Conservation (phyloP, 1,140 invertebrate genomes). For the Lethrus apterus region DNA sequence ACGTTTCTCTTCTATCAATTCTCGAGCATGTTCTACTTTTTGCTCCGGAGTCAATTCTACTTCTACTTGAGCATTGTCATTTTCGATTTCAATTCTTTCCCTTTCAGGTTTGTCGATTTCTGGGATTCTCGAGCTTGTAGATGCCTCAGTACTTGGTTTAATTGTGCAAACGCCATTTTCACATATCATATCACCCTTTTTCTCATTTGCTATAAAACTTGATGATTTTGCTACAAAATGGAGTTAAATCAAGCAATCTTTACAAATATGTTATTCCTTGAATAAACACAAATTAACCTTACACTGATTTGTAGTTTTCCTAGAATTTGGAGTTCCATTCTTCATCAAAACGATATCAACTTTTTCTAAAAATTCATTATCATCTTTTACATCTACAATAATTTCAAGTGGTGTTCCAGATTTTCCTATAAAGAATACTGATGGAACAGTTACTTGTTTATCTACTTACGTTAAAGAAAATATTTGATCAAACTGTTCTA, state of each 20-base stretch:
- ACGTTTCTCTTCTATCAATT: constrained; percentile 53
- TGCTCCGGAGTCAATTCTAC: constrained; percentile 31
- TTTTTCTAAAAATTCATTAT: constrained; percentile 42
- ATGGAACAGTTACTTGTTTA: constrained; percentile 73
- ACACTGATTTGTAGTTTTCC: constrained; percentile 20
- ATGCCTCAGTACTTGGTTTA: constrained; percentile 4
- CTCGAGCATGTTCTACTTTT: constrained; percentile 40
- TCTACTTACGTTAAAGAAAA: constrained; percentile 46
- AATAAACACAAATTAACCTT: constrained; percentile 15
- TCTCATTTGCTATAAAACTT: constrained; percentile 13
- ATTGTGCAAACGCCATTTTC: constrained; percentile 30
- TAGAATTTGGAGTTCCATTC: constrained; percentile 22
- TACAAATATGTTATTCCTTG: background rate
- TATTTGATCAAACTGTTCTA: no score
- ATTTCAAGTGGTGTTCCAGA: constrained; percentile 71
- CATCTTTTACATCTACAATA: constrained; percentile 51
- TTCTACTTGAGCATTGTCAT: constrained; percentile 29
- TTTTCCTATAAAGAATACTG: constrained; percentile 77
- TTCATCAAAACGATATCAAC: constrained; percentile 46
- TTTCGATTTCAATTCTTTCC: constrained; percentile 7
- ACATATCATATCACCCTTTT: constrained; percentile 19
- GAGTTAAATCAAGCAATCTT: background rate
- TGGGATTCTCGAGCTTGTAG: constrained; percentile 4
- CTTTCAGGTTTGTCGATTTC: background rate
- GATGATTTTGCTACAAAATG: constrained; percentile 8